Percentiles rank a stretch among this genome's conserved stretches.
These are phyloP conservation scores for Meloidogyne hapla DNA, from an alignment of 1,140 invertebrate species.

Conservation along the genomic window DNA sequence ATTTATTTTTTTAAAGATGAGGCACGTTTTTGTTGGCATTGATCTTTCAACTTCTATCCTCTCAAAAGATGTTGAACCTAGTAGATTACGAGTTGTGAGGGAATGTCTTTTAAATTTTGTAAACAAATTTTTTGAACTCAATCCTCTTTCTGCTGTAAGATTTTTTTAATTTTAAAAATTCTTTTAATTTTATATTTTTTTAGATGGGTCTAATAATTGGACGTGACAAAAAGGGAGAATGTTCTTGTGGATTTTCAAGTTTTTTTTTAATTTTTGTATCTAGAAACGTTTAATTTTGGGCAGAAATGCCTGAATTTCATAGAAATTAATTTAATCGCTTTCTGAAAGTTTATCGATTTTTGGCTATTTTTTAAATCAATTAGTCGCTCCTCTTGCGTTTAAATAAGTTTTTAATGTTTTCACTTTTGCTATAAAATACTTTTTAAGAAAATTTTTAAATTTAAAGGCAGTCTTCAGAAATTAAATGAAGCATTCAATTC, in stretches of 20 bases:
- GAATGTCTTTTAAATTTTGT: constrained; percentile 20
- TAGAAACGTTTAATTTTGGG: no score
- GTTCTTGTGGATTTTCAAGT: constrained; percentile 35
- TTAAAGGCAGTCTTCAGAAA: constrained; percentile 20
- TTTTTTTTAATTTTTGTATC: background rate
- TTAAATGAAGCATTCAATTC: constrained; percentile 27
- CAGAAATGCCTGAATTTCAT: no score
- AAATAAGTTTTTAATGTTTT: no score
- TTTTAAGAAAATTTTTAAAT: background rate
- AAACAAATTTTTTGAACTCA: constrained; percentile 41
- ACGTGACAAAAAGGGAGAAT: constrained; percentile 34
- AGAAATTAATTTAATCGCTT: no score
- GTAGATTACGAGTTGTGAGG: constrained; percentile 27
- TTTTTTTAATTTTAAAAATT: no score
- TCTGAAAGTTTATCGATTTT: no score
- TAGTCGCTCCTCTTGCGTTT: no score
- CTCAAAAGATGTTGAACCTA: constrained; percentile 32
- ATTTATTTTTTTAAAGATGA: constrained; percentile 26
- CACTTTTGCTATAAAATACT: no score
- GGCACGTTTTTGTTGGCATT: constrained; percentile 31
- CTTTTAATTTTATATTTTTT: background rate
- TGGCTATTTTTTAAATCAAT: no score
- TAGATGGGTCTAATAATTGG: constrained; percentile 30
- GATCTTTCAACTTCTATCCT: constrained; percentile 38
- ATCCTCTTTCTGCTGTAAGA: constrained; percentile 33